These are phyloP conservation scores for Struthidea cinerea DNA, from an alignment of 2,113 vertebrate genomes.

Conservation along the genomic window DNA sequence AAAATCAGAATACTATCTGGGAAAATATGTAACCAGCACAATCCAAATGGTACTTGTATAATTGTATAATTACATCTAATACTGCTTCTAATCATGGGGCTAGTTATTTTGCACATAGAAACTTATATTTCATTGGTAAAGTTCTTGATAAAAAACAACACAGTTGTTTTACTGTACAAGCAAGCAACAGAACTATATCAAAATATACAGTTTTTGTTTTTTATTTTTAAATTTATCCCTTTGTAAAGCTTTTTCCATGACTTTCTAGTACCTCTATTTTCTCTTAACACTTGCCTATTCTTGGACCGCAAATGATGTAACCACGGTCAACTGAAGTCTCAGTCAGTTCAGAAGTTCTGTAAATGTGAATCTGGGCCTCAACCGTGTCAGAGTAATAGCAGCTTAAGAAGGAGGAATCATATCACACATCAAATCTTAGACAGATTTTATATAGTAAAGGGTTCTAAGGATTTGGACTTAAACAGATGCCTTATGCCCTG, in stretches of 20 bases:
- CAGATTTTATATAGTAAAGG: constrained; percentile 69
- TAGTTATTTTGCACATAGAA: constrained; percentile 77
- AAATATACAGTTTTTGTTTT: constrained; percentile 67
- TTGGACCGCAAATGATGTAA: constrained; percentile 33
- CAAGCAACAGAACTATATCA: constrained; percentile 74
- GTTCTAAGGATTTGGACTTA: constrained; percentile 64
- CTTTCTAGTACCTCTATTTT: constrained; percentile 61
- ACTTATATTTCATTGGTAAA: constrained; percentile 75
- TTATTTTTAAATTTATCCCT: constrained; percentile 55
- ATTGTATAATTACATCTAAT: constrained; percentile 74
- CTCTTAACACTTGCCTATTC: constrained; percentile 60
- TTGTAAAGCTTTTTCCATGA: constrained; percentile 67
- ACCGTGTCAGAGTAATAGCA: constrained; percentile 76
- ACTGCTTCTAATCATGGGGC: constrained; percentile 75
- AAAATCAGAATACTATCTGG: constrained; percentile 72
- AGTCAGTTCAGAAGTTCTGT: constrained; percentile 45
- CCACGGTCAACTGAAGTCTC: constrained; percentile 52
- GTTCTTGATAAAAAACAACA: constrained; percentile 71
- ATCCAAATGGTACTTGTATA: constrained; percentile 69
- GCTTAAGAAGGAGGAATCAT: constrained; percentile 74
- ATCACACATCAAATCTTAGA: constrained; percentile 65
- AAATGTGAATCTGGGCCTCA: constrained; percentile 63
- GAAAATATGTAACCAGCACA: constrained; percentile 75
- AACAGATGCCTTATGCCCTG: constrained; percentile 64
- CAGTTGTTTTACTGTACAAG: constrained; percentile 73